These are phyloP conservation scores for Tiliacea aurago DNA, from an alignment of 2,888 invertebrate genomes.

Conservation along the genomic window DNA sequence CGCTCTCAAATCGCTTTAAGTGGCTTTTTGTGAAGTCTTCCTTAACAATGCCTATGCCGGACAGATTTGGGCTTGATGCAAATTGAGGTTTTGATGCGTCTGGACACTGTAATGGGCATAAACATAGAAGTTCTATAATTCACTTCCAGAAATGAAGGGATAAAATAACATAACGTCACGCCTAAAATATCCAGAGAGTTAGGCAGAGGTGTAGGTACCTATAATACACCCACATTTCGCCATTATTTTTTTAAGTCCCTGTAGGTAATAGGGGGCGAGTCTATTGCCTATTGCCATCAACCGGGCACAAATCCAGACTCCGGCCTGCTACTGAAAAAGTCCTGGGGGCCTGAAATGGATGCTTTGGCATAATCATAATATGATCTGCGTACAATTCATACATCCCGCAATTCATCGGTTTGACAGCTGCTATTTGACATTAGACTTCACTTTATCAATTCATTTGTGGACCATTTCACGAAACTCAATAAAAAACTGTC, in stretches of 20 bases:
- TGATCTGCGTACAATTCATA: no score
- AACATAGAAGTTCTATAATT: neutral
- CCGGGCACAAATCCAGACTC: neutral
- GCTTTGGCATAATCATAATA: no score
- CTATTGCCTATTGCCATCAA: neutral
- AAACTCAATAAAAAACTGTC: no score
- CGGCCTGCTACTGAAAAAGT: no score
- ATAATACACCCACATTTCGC: neutral
- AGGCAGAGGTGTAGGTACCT: neutral
- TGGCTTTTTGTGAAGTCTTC: conserved; percentile 75
- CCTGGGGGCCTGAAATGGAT: no score
- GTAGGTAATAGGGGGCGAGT: neutral
- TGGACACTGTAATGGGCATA: conserved; percentile 72
- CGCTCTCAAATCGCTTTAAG: conserved; percentile 78
- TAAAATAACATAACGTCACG: neutral
- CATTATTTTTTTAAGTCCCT: neutral
- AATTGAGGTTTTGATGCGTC: conserved; percentile 82
- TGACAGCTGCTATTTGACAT: no score
- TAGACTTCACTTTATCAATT: no score
- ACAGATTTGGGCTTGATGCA: conserved; percentile 85
- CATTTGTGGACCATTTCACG: no score
- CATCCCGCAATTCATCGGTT: no score
- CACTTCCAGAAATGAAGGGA: neutral
- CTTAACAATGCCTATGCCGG: conserved; percentile 68
- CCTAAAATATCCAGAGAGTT: neutral